A percentile compares a stretch with the other conserved stretches of the same genome.
phyloP scores from a whole-genome alignment of 1,140 invertebrate species.

The Sipha flava region DNA sequence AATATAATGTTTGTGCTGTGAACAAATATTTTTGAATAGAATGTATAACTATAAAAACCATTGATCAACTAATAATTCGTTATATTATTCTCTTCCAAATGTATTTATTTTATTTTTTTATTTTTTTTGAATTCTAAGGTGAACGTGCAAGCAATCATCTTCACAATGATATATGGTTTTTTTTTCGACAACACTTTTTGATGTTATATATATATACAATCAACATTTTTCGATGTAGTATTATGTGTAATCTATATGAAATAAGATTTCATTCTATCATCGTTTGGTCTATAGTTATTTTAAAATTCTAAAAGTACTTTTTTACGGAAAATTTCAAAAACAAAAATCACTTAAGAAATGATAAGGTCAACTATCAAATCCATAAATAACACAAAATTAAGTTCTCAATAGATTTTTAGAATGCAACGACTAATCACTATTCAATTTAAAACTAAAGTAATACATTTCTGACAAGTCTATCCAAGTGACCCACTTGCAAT shows the following conservation, averaged over 20 bases:
- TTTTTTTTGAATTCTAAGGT: neutral
- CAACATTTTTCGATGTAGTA: neutral
- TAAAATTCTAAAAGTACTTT: no score
- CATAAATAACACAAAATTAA: no score
- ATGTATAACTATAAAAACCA: neutral
- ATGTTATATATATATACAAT: no score
- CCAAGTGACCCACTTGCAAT: no score
- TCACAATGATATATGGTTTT: neutral
- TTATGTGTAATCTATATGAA: neutral
- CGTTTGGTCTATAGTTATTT: no score
- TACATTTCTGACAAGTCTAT: no score
- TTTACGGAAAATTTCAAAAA: no score
- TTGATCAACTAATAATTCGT: neutral
- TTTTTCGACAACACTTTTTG: neutral
- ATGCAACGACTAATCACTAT: no score
- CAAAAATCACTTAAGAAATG: no score
- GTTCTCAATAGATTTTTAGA: no score
- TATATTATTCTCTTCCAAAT: neutral
- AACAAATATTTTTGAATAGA: neutral
- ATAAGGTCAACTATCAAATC: no score
- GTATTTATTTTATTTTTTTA: neutral
- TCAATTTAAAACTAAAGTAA: no score
- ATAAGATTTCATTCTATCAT: neutral
- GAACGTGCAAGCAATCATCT: neutral
- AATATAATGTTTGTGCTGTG: neutral